Percentiles rank a stretch among this genome's conserved stretches.
phyloP scores from a whole-genome alignment of 2,113 vertebrate species.

The Butorides virescens region DNA sequence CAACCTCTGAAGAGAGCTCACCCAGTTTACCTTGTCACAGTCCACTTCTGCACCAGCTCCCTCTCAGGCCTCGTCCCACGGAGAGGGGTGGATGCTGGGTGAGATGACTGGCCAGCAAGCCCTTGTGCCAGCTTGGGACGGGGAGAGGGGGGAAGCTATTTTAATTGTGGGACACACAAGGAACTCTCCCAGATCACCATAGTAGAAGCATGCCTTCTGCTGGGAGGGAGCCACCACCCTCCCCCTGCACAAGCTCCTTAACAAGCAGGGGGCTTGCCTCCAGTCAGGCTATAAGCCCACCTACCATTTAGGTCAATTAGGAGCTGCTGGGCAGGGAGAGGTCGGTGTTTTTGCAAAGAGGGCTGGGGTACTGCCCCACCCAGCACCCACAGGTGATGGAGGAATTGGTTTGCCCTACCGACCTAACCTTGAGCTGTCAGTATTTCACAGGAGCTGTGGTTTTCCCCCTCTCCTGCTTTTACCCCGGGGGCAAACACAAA shows the following conservation, averaged over 20 bases:
- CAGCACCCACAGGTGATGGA: neutral
- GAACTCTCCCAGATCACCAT: neutral
- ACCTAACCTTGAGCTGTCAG: neutral
- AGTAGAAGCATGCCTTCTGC: neutral
- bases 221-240: neutral
- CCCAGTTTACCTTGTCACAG: neutral
- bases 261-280: fast-evolving
- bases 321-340: neutral
- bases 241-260: neutral
- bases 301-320: neutral
- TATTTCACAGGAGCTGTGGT: neutral
- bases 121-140: neutral
- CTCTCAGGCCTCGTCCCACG: fast-evolving
- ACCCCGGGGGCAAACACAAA: neutral
- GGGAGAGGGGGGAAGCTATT: neutral
- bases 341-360: neutral
- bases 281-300: fast-evolving
- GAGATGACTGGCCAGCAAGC: neutral
- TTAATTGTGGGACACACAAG: fast-evolving
- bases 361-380: no score
- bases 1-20: neutral
- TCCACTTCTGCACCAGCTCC: neutral
- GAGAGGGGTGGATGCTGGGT: neutral
- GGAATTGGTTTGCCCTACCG: neutral
- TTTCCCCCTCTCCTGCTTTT: neutral